Conservation (phyloP, 2,113 vertebrate species). For the Camelus dromedarius region DNA sequence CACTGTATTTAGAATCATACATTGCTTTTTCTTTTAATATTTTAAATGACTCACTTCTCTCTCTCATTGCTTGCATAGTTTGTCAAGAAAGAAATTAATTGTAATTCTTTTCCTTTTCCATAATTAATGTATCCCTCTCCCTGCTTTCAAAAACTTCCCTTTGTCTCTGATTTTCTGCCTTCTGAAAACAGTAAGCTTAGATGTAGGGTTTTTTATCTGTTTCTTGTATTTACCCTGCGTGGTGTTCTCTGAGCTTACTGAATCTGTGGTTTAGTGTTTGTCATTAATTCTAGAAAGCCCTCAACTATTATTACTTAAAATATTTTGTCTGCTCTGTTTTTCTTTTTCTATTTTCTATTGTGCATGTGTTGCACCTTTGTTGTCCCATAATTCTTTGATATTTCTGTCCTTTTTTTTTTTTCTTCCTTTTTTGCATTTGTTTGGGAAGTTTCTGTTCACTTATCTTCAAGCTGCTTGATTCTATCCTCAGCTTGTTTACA, state of each 20-base stretch:
- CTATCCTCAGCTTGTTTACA: neutral
- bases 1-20: neutral
- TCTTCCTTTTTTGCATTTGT: neutral
- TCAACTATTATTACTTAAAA: neutral
- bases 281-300: neutral
- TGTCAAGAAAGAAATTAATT: neutral
- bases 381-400: neutral
- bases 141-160: neutral
- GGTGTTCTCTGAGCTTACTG: neutral
- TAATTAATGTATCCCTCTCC: neutral
- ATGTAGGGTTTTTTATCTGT: neutral
- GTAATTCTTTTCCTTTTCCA: neutral
- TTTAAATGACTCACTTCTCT: neutral
- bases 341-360: neutral
- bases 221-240: neutral
- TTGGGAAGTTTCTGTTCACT: neutral
- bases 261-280: neutral
- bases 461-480: neutral
- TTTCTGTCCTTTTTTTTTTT: neutral
- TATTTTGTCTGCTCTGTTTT: neutral
- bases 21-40: neutral
- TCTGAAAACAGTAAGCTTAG: neutral
- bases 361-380: neutral
- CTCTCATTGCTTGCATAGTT: neutral
- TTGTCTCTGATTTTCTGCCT: neutral